Percentiles rank a stretch among this genome's conserved stretches.
Conservation (phyloP, 2,797 vertebrate species). For the Microctenopoma steveboyesi region DNA sequence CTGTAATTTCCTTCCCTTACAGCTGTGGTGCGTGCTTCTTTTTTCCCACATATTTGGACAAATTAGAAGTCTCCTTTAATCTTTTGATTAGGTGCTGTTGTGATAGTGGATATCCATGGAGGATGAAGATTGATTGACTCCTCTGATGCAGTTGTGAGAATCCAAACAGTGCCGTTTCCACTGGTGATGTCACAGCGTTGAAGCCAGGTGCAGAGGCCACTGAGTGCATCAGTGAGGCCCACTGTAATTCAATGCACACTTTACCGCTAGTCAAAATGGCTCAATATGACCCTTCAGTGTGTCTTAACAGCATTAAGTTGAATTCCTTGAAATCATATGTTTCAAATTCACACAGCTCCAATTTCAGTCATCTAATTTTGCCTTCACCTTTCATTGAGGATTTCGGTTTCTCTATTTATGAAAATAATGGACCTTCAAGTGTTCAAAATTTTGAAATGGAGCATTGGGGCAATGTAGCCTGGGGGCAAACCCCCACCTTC, state of each 20-base stretch:
- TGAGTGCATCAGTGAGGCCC: conserved; percentile 69
- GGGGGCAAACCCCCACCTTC: conserved; percentile 59
- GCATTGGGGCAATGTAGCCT: conserved; percentile 56
- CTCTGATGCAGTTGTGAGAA: conserved; percentile 63
- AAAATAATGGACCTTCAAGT: conserved; percentile 75
- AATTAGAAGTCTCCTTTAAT: conserved; percentile 76
- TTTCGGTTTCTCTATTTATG: conserved; percentile 72
- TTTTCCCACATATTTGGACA: conserved; percentile 61
- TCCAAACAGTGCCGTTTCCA: conserved; percentile 73
- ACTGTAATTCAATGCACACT: conserved; percentile 71
- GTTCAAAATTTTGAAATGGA: conserved; percentile 65
- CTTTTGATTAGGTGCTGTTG: conserved; percentile 75
- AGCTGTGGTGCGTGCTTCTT: conserved; percentile 4
- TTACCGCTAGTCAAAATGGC: conserved; percentile 68
- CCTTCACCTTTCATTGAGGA: conserved; percentile 70
- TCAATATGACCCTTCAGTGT: conserved; percentile 63
- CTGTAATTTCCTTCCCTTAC: conserved; percentile 60
- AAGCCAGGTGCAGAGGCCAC: conserved; percentile 74
- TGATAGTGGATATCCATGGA: conserved; percentile 73
- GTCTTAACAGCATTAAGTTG: conserved; percentile 71
- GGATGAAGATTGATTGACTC: conserved; percentile 77
- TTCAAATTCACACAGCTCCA: conserved; percentile 75
- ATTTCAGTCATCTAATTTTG: conserved; percentile 79
- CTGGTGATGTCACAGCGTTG: conserved; percentile 73
- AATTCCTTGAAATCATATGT: conserved; percentile 76